Evolutionary conservation across 2,113 vertebrate species (phyloP), one percentile per base, ranked within the genome.

Genomic region (Odocoileus hemionus): DNA sequence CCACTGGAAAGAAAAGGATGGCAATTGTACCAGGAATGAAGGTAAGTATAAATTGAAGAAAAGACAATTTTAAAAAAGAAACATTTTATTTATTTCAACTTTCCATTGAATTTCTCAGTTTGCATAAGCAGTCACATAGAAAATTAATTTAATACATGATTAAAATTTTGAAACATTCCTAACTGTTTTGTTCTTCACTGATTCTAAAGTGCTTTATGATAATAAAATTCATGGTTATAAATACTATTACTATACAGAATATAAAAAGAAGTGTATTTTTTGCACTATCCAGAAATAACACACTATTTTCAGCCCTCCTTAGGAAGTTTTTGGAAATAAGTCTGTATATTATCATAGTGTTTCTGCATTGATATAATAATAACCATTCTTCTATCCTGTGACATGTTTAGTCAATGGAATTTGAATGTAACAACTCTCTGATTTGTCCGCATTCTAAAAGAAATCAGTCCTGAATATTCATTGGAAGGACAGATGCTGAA

Each of bases 91-190:
- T 91, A 50, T 15, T 88, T 55, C 60, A 92, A 83, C 26, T 67
- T 87, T 86, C 3, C 52, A 25, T n/a, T 97, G 39, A 50, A 28
- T 87, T 90, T 45, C 79, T 93, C 21, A 83, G 50, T 50, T 78
- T 78, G 9, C 45, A 43, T 36, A 91, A 61, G 39, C n/a, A 90
- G 54, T 16, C 28, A 94, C n/a, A 57, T 26, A 76, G 82, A 94
- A 92, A 93, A 92, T 85, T 83, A 93, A 60, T 76, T 91, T 93
- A 90, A 94, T 92, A 88, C 14, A 82, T 61, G 39, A 96, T n/a
- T 84, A 94, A 97, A 93, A 33, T 87, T 60, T 54, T 92, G 45
- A 94, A 95, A 91, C 0, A 57, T 47, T 83, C 89, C 39, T 94
- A 86, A 61, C 4, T 54, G 60, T 54, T 92, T 95, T 94, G 60